These are phyloP conservation scores for Hedya salicella DNA, from an alignment of 2,888 invertebrate species.

Conservation along the genomic window DNA sequence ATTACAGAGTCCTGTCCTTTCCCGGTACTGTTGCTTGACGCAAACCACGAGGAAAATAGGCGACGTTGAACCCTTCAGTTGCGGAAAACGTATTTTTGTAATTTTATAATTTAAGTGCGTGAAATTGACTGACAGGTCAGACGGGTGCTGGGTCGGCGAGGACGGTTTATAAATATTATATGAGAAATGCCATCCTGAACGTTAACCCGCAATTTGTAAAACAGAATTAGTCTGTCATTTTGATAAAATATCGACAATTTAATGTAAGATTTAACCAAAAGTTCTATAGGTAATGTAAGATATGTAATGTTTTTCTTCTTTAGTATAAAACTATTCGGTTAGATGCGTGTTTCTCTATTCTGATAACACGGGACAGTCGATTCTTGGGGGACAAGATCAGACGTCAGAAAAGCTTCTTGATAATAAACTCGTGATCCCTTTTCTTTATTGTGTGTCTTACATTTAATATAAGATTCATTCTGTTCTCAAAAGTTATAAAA, in stretches of 20 bases:
- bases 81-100: constrained; percentile 36
- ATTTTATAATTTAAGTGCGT: constrained; percentile 34
- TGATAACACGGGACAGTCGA: constrained; percentile 12
- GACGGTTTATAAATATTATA: constrained; percentile 25
- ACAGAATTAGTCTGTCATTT: constrained; percentile 8
- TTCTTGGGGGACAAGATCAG: constrained; percentile 3
- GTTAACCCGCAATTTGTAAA: constrained; percentile 24
- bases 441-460: neutral
- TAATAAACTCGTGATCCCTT: neutral
- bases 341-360: constrained; percentile 2
- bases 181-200: constrained; percentile 30
- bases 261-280: neutral
- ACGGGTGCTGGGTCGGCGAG: constrained; percentile 18
- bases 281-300: neutral
- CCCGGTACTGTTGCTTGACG: constrained; percentile 37
- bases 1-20: constrained; percentile 63
- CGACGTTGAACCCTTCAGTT: constrained; percentile 14
- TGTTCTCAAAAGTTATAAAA: constrained; percentile 28
- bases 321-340: constrained; percentile 6
- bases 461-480: neutral
- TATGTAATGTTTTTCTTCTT: neutral
- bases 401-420: constrained; percentile 6
- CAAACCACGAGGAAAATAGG: constrained; percentile 47
- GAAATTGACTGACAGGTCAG: constrained; percentile 40
- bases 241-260: neutral